Percentiles rank a stretch among this genome's conserved stretches.
phyloP scores from a whole-genome alignment of 2,113 vertebrate genomes.

The Aldabrachelys gigantea region DNA sequence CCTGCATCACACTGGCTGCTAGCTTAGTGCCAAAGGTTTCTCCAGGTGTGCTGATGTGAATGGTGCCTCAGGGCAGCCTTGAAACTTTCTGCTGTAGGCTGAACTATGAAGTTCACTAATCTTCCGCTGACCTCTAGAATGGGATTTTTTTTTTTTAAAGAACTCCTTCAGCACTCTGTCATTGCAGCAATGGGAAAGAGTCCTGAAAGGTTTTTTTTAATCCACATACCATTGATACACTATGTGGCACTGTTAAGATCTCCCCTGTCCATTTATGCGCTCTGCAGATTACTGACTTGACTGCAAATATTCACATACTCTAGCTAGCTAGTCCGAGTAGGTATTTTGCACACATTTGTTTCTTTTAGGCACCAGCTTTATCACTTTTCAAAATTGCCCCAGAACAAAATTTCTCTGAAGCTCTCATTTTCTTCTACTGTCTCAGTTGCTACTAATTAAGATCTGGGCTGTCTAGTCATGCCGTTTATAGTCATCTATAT shows the following conservation, averaged over 20 bases:
- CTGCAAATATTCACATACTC: not conserved
- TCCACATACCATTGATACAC: not conserved
- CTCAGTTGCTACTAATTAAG: constrained; percentile 30
- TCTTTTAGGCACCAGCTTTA: constrained; percentile 1
- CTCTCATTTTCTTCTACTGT: constrained; percentile 14
- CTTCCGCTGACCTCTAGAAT: not conserved
- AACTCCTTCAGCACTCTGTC: not conserved
- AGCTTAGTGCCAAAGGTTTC: not conserved
- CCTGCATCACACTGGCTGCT: not conserved
- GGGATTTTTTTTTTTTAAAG: not conserved
- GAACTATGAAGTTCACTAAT: not conserved
- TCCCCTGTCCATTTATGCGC: accelerated
- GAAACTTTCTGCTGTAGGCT: not conserved
- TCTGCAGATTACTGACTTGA: accelerated
- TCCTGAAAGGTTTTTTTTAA: not conserved
- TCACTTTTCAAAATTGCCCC: not conserved
- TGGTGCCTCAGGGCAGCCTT: not conserved
- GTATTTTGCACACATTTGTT: not conserved
- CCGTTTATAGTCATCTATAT: not conserved
- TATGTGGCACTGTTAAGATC: not conserved
- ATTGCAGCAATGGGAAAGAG: not conserved
- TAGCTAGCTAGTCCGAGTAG: not conserved
- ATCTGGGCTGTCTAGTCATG: not conserved
- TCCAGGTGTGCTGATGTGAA: not conserved
- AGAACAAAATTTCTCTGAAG: constrained; percentile 37